A percentile compares a stretch with the other conserved stretches of the same genome.
These are phyloP conservation scores for Eubasilissa splendida DNA, from an alignment of 2,888 invertebrate genomes.

Conservation along the genomic window DNA sequence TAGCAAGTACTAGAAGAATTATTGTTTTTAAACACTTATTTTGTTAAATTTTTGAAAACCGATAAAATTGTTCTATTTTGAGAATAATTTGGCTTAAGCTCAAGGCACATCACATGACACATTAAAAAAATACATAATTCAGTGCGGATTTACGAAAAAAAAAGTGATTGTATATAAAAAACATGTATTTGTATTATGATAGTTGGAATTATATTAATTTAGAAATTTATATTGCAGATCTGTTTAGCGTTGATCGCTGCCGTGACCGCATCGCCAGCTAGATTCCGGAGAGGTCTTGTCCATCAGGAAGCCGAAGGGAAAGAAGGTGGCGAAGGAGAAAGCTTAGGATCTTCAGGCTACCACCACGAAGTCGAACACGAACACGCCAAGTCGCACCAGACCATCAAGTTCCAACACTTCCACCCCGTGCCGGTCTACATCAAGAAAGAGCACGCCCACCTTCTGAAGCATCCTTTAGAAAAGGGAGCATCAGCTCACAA, in stretches of 20 bases:
- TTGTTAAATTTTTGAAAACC: too few relatives aligned
- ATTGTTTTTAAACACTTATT: too few relatives aligned
- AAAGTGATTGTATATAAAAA: too few relatives aligned
- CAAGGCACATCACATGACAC: too few relatives aligned
- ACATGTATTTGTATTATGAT: too few relatives aligned
- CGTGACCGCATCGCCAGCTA: conserved; percentile 66
- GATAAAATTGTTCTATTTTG: too few relatives aligned
- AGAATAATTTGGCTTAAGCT: too few relatives aligned
- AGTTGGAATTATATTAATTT: too few relatives aligned
- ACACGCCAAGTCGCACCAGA: conserved; percentile 80
- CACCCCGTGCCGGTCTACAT: conserved; percentile 80
- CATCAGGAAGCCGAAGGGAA: conserved; percentile 67
- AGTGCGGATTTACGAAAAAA: too few relatives aligned
- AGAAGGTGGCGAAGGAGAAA: conserved; percentile 63
- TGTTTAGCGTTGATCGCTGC: conserved; percentile 70
- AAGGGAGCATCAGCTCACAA: conserved; percentile 76
- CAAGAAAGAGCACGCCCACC: conserved; percentile 78
- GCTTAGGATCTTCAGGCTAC: conserved; percentile 68
- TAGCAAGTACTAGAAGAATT: too few relatives aligned
- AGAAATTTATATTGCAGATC: conserved; percentile 63
- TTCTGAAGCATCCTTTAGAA: conserved; percentile 77
- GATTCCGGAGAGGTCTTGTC: conserved; percentile 63
- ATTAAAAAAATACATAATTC: too few relatives aligned
- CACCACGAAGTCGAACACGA: conserved; percentile 77
- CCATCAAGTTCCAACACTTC: conserved; percentile 80